A percentile compares a stretch with the other conserved stretches of the same genome.
Evolutionary conservation across 2,888 invertebrate genomes (phyloP).

Genomic region (Dinocampus coccinellae): DNA sequence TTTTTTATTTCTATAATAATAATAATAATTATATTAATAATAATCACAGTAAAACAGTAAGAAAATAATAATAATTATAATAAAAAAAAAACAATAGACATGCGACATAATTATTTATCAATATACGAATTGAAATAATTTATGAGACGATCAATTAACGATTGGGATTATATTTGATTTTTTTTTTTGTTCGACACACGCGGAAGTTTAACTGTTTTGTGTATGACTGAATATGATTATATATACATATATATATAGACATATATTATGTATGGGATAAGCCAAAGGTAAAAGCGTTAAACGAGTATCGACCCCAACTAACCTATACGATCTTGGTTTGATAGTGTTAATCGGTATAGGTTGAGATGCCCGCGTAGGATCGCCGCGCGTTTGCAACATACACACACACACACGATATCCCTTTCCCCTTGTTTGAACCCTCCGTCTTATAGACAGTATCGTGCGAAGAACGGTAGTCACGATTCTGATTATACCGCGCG

Average conservation of each 20-base stretch:
- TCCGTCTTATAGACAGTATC: background rate
- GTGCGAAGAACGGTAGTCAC: conserved; percentile 16
- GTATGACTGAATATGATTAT: too few relatives aligned
- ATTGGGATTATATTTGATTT: too few relatives aligned
- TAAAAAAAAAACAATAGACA: too few relatives aligned
- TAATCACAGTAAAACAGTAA: background rate
- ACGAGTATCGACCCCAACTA: conserved; percentile 61
- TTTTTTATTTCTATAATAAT: conserved; percentile 8
- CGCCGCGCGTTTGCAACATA: background rate
- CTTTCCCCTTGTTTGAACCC: background rate
- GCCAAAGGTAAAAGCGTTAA: conserved; percentile 54
- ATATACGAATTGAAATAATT: too few relatives aligned
- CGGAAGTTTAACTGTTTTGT: background rate
- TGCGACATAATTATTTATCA: too few relatives aligned
- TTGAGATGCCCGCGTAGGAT: conserved; percentile 34
- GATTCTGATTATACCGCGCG: conserved; percentile 2
- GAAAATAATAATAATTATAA: too few relatives aligned
- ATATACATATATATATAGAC: background rate
- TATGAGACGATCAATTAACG: too few relatives aligned
- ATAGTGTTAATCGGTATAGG: conserved; percentile 57
- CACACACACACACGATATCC: background rate
- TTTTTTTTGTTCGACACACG: background rate
- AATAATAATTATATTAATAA: background rate
- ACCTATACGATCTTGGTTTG: conserved; percentile 56
- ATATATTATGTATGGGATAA: conserved; percentile 15